phyloP scores from a whole-genome alignment of 37 sponge, comb jelly and placozoan species.

The Crambe crambe region DNA sequence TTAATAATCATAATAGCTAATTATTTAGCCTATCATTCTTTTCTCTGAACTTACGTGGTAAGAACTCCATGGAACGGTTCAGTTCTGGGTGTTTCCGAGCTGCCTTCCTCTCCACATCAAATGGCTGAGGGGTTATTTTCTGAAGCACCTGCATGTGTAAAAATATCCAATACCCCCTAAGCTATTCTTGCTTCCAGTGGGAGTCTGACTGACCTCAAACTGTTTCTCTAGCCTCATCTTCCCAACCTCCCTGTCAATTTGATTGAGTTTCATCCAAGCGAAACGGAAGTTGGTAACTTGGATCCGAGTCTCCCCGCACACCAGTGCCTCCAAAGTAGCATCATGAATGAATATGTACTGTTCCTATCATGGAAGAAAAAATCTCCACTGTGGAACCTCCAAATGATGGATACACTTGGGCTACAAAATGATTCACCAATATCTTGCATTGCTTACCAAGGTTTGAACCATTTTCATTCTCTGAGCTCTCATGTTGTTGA shows the following conservation, averaged over 20 bases:
- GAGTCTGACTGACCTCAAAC: neutral
- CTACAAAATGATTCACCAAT: neutral
- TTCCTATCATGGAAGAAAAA: slow-evolving; percentile 9
- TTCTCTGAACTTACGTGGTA: slow-evolving; percentile 22
- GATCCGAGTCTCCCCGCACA: slow-evolving; percentile 24
- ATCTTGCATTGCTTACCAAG: slow-evolving; percentile 7
- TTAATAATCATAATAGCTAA: neutral
- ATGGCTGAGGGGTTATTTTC: slow-evolving; percentile 27
- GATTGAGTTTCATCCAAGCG: neutral
- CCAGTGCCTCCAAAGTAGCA: slow-evolving; percentile 32
- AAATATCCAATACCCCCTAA: too few relatives aligned
- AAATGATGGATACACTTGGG: neutral
- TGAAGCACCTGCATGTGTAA: slow-evolving; percentile 19
- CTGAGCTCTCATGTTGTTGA: slow-evolving; percentile 34
- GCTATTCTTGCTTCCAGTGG: too few relatives aligned
- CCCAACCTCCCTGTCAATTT: neutral
- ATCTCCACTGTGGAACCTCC: neutral
- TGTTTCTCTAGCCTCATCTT: neutral
- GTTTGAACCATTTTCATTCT: slow-evolving; percentile 55
- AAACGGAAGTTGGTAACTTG: slow-evolving; percentile 5
- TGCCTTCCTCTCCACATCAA: neutral
- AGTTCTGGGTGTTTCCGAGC: neutral
- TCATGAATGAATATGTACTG: slow-evolving; percentile 51
- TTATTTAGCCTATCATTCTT: too few relatives aligned
- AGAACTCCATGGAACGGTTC: slow-evolving; percentile 29